Evolutionary conservation across 2,888 invertebrate species (phyloP).

Genomic region (Drosophila birchii): DNA sequence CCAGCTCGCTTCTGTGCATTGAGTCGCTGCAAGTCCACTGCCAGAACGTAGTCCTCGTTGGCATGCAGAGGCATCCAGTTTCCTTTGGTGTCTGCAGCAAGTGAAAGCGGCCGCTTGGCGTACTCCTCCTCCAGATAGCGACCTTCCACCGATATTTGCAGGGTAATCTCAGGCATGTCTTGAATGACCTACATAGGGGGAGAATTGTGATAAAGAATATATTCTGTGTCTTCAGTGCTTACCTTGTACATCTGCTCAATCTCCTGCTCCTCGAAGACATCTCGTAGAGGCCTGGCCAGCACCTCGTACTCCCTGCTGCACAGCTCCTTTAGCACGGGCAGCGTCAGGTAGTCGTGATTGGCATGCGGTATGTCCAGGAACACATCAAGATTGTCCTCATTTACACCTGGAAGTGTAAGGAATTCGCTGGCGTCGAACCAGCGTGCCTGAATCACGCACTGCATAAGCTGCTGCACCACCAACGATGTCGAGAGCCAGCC

Average conservation of each 20-base stretch:
- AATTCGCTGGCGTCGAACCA: constrained; percentile 92
- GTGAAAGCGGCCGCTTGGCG: constrained; percentile 76
- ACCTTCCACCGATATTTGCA: constrained; percentile 87
- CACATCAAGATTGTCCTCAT: constrained; percentile 87
- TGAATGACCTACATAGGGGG: constrained; percentile 86
- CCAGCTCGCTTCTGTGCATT: constrained; percentile 82
- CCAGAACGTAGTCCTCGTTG: constrained; percentile 90
- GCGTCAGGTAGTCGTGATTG: constrained; percentile 73
- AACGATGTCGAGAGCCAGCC: constrained; percentile 95
- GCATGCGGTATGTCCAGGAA: constrained; percentile 85
- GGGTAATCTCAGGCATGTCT: constrained; percentile 88
- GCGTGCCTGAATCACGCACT: constrained; percentile 95
- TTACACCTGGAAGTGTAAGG: constrained; percentile 91
- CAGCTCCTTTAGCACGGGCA: constrained; percentile 82
- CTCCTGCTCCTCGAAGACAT: constrained; percentile 88
- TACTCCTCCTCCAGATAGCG: constrained; percentile 83
- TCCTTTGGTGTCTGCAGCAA: constrained; percentile 81
- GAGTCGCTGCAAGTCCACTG: constrained; percentile 86
- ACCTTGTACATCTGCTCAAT: constrained; percentile 89
- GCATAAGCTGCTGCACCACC: constrained; percentile 91
- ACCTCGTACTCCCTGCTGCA: constrained; percentile 86
- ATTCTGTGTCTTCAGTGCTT: constrained; percentile 39
- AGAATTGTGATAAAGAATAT: neutral
- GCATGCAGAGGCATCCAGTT: constrained; percentile 88
- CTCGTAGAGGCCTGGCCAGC: constrained; percentile 87